A percentile compares a stretch with the other conserved stretches of the same genome.
Conservation (phyloP, 2,797 vertebrate genomes). For the Hyperoplus lanceolatus region DNA sequence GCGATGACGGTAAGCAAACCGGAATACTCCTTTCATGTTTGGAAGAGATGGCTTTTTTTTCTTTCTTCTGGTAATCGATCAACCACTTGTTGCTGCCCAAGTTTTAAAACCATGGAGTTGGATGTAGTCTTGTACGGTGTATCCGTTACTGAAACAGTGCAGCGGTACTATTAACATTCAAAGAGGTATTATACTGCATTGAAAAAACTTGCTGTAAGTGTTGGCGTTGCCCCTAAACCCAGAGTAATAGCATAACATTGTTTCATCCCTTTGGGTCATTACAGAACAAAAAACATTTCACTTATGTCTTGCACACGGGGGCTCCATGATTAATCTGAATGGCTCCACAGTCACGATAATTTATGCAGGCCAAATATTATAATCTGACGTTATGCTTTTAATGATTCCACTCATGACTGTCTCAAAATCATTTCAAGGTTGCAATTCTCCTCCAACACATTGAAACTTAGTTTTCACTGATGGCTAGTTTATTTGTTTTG, state of each 20-base stretch:
- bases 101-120: not conserved
- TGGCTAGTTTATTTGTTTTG: slow-evolving; percentile 42
- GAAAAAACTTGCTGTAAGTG: no score
- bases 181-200: no score
- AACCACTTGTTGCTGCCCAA: slow-evolving; percentile 43
- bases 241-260: no score
- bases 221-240: no score
- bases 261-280: no score
- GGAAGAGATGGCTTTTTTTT: not conserved
- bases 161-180: no score
- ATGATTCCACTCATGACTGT: slow-evolving; percentile 16
- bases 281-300: no score
- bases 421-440: not conserved
- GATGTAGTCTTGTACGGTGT: no score
- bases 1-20: slow-evolving; percentile 93
- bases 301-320: no score
- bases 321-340: slow-evolving; percentile 32
- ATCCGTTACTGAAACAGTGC: no score
- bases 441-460: slow-evolving; percentile 5
- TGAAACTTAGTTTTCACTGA: slow-evolving; percentile 27
- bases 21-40: not conserved
- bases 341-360: slow-evolving; percentile 25
- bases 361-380: slow-evolving; percentile 3
- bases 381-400: slow-evolving; percentile 9
- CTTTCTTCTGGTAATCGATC: not conserved